phyloP scores from a whole-genome alignment of 1,140 invertebrate genomes.

The Mycetomoellerius zeteki region DNA sequence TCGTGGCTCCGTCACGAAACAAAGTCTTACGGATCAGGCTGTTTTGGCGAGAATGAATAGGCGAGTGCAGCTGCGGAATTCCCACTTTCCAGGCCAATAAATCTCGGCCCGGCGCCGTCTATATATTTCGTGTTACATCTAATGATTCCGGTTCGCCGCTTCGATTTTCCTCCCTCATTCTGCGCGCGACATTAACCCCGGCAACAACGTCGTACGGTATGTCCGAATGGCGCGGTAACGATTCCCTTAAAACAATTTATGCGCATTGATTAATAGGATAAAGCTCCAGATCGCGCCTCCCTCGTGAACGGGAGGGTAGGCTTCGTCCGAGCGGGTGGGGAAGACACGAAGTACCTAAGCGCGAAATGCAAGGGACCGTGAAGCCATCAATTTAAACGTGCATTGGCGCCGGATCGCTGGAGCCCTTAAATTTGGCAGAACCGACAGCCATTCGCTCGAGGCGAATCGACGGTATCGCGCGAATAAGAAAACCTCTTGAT shows the following conservation, averaged over 20 bases:
- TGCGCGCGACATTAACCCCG: constrained; percentile 74
- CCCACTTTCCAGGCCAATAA: constrained; percentile 67
- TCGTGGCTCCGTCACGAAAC: not conserved
- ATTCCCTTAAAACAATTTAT: constrained; percentile 79
- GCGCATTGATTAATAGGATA: constrained; percentile 79
- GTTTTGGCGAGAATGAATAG: constrained; percentile 58
- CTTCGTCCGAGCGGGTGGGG: constrained; percentile 12
- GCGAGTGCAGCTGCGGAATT: constrained; percentile 59
- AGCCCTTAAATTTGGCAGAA: constrained; percentile 72
- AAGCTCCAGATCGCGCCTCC: constrained; percentile 70
- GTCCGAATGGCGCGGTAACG: constrained; percentile 75
- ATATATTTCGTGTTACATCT: constrained; percentile 71
- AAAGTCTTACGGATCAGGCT: constrained; percentile 1
- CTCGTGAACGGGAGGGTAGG: constrained; percentile 43
- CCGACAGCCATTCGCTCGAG: constrained; percentile 30
- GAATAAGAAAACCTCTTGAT: constrained; percentile 73
- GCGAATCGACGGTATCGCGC: constrained; percentile 48
- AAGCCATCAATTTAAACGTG: constrained; percentile 77
- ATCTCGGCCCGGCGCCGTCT: constrained; percentile 63
- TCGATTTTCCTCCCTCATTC: constrained; percentile 65
- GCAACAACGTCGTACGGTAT: constrained; percentile 65
- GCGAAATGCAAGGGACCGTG: constrained; percentile 76
- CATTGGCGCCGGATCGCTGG: constrained; percentile 71
- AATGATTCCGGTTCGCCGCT: constrained; percentile 71
- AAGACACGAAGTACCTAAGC: constrained; percentile 71